Conservation (phyloP, 35 echinoderm and acorn worm genomes). For the Stichopus chloronotus region DNA sequence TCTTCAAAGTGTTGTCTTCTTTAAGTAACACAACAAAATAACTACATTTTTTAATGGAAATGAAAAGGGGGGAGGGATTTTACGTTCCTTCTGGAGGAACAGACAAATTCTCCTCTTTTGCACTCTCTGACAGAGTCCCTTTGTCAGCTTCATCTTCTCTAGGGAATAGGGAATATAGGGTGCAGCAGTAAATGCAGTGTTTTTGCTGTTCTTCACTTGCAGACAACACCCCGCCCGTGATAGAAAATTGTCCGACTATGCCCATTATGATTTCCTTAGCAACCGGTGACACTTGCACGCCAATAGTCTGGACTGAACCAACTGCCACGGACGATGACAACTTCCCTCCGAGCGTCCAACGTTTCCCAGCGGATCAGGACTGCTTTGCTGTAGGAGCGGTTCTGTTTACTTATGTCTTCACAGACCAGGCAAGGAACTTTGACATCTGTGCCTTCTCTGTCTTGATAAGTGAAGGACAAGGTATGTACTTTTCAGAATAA, state of each 20-base stretch:
- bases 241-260: background rate
- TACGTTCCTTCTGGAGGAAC: no score
- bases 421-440: background rate
- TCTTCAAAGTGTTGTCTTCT: no score
- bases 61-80: no score
- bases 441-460: constrained; percentile 22
- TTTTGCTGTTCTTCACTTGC: background rate
- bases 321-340: constrained; percentile 41
- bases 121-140: no score
- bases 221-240: constrained; percentile 35
- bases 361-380: background rate
- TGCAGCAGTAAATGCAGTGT: no score
- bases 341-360: constrained; percentile 1
- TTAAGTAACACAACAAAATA: no score
- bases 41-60: no score
- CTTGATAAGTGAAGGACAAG: constrained; percentile 23
- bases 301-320: constrained; percentile 41
- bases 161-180: no score
- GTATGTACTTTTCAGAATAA: background rate
- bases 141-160: no score
- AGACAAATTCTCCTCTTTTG: no score
- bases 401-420: constrained; percentile 25
- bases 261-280: constrained; percentile 9
- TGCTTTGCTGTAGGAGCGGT: constrained; percentile 20
- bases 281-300: background rate